phyloP scores from a whole-genome alignment of 2,888 invertebrate genomes.

The Cheilosia soror region DNA sequence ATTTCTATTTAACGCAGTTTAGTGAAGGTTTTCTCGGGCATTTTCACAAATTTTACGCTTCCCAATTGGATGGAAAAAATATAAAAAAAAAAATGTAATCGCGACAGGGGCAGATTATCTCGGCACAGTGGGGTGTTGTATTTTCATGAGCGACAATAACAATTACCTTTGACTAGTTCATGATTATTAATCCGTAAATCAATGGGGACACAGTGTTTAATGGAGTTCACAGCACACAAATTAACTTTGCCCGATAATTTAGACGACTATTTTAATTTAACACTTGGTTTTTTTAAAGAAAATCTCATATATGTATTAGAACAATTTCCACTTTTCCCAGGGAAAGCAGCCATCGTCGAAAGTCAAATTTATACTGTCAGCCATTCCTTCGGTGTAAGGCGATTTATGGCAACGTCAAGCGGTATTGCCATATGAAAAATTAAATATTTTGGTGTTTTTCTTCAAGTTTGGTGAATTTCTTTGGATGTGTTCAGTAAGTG shows the following conservation, averaged over 20 bases:
- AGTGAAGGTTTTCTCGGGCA: slow-evolving; percentile 4
- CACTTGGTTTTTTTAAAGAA: slow-evolving; percentile 80
- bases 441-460: not conserved
- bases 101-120: slow-evolving; percentile 56
- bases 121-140: slow-evolving; percentile 36
- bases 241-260: not conserved
- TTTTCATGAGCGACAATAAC: slow-evolving; percentile 46
- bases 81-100: slow-evolving; percentile 28
- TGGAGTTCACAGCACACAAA: slow-evolving; percentile 9
- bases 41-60: slow-evolving; percentile 24
- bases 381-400: slow-evolving; percentile 94
- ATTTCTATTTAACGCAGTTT: slow-evolving; percentile 7
- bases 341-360: slow-evolving; percentile 93
- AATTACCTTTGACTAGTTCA: slow-evolving; percentile 69
- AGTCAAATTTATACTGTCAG: slow-evolving; percentile 99
- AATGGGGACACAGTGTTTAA: slow-evolving; percentile 14
- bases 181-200: slow-evolving; percentile 39
- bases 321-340: slow-evolving; percentile 85
- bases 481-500: slow-evolving; percentile 8
- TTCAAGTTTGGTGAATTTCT: slow-evolving; percentile 39
- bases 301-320: slow-evolving; percentile 76
- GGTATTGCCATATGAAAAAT: slow-evolving; percentile 71
- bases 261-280: slow-evolving; percentile 79
- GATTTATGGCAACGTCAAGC: slow-evolving; percentile 88
- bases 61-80: slow-evolving; percentile 22